Percentiles rank a stretch among this genome's conserved stretches.
phyloP scores from a whole-genome alignment of 2,113 vertebrate genomes.

The Apeltes quadracus region DNA sequence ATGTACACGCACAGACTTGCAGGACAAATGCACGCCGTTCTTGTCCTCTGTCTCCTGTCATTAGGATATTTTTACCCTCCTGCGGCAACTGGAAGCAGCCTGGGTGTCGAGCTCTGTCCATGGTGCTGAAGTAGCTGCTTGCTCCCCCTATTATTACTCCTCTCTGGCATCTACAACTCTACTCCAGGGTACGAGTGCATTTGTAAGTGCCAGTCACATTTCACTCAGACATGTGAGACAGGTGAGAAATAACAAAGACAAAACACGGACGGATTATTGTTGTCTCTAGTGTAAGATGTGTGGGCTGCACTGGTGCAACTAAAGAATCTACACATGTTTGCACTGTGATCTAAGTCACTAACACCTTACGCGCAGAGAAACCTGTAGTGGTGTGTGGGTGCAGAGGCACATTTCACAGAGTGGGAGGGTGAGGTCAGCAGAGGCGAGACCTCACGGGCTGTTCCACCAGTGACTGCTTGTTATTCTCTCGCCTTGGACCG shows the following conservation, averaged over 20 bases:
- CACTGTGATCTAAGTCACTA: neutral
- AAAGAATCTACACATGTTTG: neutral
- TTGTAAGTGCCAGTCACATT: slow-evolving; percentile 2
- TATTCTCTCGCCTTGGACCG: slow-evolving; percentile 53
- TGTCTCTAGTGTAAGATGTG: slow-evolving; percentile 18
- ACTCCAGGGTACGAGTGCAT: slow-evolving; percentile 13
- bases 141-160: slow-evolving; percentile 42
- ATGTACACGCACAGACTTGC: neutral
- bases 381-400: neutral
- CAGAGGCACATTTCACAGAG: neutral
- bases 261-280: neutral
- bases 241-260: slow-evolving; percentile 5
- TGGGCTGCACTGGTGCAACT: slow-evolving; percentile 11
- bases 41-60: slow-evolving; percentile 10
- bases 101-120: slow-evolving; percentile 55
- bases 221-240: slow-evolving; percentile 5
- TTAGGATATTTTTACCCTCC: slow-evolving; percentile 28
- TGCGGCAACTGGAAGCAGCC: slow-evolving; percentile 20
- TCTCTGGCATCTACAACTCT: slow-evolving; percentile 15
- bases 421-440: slow-evolving; percentile 17
- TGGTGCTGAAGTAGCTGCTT: slow-evolving; percentile 64
- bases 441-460: slow-evolving; percentile 51
- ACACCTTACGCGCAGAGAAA: neutral
- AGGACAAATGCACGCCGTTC: neutral
- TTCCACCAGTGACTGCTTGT: slow-evolving; percentile 34